phyloP scores from a whole-genome alignment of 37 sponge, comb jelly and placozoan species.

The Haliclona indistincta region DNA sequence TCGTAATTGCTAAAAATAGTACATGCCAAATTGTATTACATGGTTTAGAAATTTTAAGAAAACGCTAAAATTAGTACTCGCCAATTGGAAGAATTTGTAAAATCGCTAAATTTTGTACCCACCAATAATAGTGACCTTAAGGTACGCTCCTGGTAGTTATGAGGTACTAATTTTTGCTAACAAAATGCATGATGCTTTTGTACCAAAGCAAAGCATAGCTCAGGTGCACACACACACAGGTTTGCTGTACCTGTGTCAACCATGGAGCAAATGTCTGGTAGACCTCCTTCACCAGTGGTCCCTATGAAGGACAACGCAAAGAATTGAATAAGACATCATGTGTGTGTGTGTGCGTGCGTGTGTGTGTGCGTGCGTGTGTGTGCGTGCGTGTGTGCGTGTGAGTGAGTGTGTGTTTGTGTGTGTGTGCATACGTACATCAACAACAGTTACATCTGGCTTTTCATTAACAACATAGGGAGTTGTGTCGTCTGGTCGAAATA shows the following conservation, averaged over 20 bases:
- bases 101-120: too few species aligned
- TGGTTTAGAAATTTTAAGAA: too few species aligned
- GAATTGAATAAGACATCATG: not conserved
- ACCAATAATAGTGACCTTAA: too few species aligned
- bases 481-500: conserved; percentile 59
- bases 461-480: not conserved
- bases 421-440: conserved; percentile 6
- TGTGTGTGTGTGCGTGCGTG: not conserved
- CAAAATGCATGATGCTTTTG: too few species aligned
- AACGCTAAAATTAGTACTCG: too few species aligned
- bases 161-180: too few species aligned
- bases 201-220: too few species aligned
- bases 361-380: not conserved
- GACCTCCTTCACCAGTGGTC: conserved; percentile 32
- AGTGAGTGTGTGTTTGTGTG: not conserved
- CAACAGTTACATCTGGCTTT: not conserved
- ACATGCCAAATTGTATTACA: too few species aligned
- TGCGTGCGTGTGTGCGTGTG: not conserved
- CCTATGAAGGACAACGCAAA: not conserved
- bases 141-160: too few species aligned
- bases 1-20: too few species aligned
- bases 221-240: too few species aligned
- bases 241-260: conserved; percentile 40
- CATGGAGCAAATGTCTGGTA: conserved; percentile 11
- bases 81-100: too few species aligned